A percentile compares a stretch with the other conserved stretches of the same genome.
phyloP scores from a whole-genome alignment of 2,888 invertebrate genomes.

The Noctua comes region DNA sequence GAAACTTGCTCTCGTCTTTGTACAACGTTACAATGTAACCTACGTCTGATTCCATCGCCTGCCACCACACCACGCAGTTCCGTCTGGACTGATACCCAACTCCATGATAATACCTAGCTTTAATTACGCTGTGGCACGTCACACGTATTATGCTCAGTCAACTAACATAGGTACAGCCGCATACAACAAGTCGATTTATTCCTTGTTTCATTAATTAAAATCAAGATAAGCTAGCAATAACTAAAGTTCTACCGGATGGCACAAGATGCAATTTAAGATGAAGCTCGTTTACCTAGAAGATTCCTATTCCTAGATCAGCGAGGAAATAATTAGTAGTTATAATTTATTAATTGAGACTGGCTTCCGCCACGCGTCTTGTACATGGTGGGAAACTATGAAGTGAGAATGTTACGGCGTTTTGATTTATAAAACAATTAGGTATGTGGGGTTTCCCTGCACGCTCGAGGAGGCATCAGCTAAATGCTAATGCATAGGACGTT shows the following conservation, averaged over 20 bases:
- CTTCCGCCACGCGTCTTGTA: constrained; percentile 50
- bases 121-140: neutral
- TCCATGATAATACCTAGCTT: neutral
- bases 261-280: constrained; percentile 50
- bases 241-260: constrained; percentile 49
- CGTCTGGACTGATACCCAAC: neutral
- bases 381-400: constrained; percentile 49
- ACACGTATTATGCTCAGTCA: constrained; percentile 4
- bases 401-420: constrained; percentile 45
- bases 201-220: constrained; percentile 33
- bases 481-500: constrained; percentile 49
- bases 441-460: constrained; percentile 61
- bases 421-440: constrained; percentile 48
- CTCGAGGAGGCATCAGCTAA: constrained; percentile 36
- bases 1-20: constrained; percentile 28
- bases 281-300: constrained; percentile 42
- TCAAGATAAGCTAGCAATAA: constrained; percentile 40
- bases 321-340: constrained; percentile 58
- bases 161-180: neutral
- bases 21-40: neutral
- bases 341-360: constrained; percentile 48
- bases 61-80: neutral
- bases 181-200: constrained; percentile 4
- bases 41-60: neutral
- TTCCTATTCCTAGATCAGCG: constrained; percentile 37